Base-by-base conservation (phyloP, 2,797 vertebrate genomes). In the Manis pentadactyla region DNA sequence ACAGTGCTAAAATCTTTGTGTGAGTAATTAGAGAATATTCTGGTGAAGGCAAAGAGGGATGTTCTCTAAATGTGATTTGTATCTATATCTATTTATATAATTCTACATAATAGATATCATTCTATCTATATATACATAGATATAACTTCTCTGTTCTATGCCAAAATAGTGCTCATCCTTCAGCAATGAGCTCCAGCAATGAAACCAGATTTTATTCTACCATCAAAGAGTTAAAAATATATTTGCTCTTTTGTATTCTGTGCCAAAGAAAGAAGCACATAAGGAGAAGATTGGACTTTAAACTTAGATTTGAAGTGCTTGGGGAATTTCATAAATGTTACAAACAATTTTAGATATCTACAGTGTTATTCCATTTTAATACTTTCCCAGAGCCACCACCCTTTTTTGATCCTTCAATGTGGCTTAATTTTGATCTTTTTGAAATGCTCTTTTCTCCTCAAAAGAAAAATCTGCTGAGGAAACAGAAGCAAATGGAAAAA, bases 371-470 rank as follows among this genome's bases (percentile, higher is more conserved):
- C 25, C 39, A 83, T 79, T 87, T 93, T 74, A 90, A 66, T 90
- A 49, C 63, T 71, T 93, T 90, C 29, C 53, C 39, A 92, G 93
- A 90, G 21, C 14, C 27, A 34, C 29, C 18, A 46, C 63, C 31
- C 25, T 82, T 93, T 92, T 95, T 74, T 66, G 12, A 83, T 66
- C 42, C 69, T 97, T 95, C 23, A 83, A 78, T 83, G 68, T 46
- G 63, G 94, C 93, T 96, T 93, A 83, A 95, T 93, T 94, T 93
- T 93, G 82, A 96, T 96, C 46, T 94, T 96, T 96, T 84, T 82
- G 55, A 89, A 97, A 93, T 94, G 39, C 95, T 96, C 91, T 75
- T 95, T 96, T 95, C 82, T 87, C 59, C 57, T 59, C 25, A 85
- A 90, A 83, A 95, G 42, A 94, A 96, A 87, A 85, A 69, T 86